These are phyloP conservation scores for Scotopteryx bipunctaria DNA, from an alignment of 2,888 invertebrate species.

Conservation along the genomic window DNA sequence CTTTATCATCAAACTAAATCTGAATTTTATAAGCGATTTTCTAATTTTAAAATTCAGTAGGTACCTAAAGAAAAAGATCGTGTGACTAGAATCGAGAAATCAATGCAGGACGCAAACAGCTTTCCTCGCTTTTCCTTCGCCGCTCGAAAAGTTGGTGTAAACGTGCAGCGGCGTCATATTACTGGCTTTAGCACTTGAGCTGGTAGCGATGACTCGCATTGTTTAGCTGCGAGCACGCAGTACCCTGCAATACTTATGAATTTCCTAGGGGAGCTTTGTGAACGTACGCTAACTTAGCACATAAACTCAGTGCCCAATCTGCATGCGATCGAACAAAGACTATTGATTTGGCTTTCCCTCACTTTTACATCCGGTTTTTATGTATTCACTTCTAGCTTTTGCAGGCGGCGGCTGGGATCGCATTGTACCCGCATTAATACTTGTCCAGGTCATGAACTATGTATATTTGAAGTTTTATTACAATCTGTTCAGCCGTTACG, in stretches of 20 bases:
- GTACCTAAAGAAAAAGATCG: too few relatives aligned
- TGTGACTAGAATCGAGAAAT: too few relatives aligned
- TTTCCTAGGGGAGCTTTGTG: slow-evolving; percentile 69
- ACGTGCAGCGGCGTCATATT: slow-evolving; percentile 53
- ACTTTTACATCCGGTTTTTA: slow-evolving; percentile 1
- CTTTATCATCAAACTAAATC: too few relatives aligned
- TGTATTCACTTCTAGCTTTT: too few relatives aligned
- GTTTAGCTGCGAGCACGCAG: slow-evolving; percentile 76
- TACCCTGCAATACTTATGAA: slow-evolving; percentile 74
- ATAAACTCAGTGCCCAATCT: slow-evolving; percentile 38
- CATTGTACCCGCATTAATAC: too few relatives aligned
- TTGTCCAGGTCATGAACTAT: too few relatives aligned
- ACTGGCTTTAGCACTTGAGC: slow-evolving; percentile 63
- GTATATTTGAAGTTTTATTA: too few relatives aligned
- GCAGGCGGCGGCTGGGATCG: too few relatives aligned
- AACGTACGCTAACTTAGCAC: slow-evolving; percentile 58
- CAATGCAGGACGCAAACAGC: too few relatives aligned
- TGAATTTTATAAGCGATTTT: too few relatives aligned
- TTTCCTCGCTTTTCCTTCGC: background rate
- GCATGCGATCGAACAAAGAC: slow-evolving; percentile 21
- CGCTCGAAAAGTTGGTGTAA: background rate
- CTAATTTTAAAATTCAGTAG: too few relatives aligned
- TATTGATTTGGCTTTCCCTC: slow-evolving; percentile 17
- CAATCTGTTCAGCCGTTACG: too few relatives aligned
- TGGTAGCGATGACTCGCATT: slow-evolving; percentile 70